Evolutionary conservation across 1,140 invertebrate genomes (phyloP), one percentile per base, ranked within the genome.

Genomic region (Heliconius hewitsoni): DNA sequence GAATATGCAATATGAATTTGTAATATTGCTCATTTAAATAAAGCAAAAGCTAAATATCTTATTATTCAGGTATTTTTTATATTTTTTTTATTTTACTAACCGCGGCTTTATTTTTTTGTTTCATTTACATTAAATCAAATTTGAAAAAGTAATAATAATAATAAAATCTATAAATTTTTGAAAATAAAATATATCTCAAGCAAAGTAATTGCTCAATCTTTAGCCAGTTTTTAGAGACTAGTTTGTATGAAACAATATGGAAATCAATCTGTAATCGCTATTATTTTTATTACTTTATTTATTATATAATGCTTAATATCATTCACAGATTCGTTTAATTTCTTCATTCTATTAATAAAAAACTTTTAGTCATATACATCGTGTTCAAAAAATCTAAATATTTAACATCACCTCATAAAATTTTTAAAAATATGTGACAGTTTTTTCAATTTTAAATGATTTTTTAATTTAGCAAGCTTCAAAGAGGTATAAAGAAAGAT

Each of bases 191-290:
- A 11, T 60, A 30, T 66, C 23, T 23, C 23, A 66, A 66, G 27
- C 60, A 66, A 30, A 66, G 11, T 30, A 30, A 66, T 66, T 66
- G 60, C 60, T 66, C 60, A 66, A 66, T 30, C 9, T 66, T 66
- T 66, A 57, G 60, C 23, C 60, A 30, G 8, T 30, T 60, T 23
- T 23, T 60, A 27, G 9, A 57, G 8, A 23, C 8, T 23, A 60
- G 8, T 60, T 60, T 52, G n/a, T 23, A 60, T 60, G n/a, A 60
- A 66, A 30, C 42, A 46, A 46, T 46, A 66, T 57, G 19, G 8
- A 57, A 57, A 57, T 57, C 3, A 8, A 52, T 19, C 23, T 23
- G 19, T 19, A 52, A 52, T 8, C 19, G 50, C 5, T 52, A 19
- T 19, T 52, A 52, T 19, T 60, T 60, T 23, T 60, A 60, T n/a